A percentile compares a stretch with the other conserved stretches of the same genome.
These are phyloP conservation scores for Caranx ignobilis DNA, from an alignment of 2,113 vertebrate genomes.

Conservation along the genomic window DNA sequence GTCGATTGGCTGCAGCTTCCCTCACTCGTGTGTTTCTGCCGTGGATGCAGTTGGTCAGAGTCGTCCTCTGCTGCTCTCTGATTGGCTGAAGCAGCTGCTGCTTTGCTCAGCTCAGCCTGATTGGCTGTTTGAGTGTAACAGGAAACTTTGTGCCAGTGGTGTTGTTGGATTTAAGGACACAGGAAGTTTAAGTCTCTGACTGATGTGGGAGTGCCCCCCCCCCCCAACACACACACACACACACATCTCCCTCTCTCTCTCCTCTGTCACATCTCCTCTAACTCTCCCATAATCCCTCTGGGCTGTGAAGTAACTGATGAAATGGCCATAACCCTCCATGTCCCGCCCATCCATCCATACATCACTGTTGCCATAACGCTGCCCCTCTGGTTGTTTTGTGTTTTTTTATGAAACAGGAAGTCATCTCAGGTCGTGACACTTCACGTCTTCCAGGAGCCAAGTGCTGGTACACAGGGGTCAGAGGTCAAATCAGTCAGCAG, in stretches of 20 bases:
- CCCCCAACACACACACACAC: background rate
- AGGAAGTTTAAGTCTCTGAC: background rate
- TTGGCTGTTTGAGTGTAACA: background rate
- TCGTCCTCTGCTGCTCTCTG: background rate
- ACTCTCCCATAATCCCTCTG: slow-evolving; percentile 22
- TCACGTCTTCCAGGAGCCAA: background rate
- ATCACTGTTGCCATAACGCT: background rate
- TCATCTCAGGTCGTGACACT: background rate
- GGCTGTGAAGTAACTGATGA: background rate
- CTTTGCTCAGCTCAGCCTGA: background rate
- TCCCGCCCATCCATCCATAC: background rate
- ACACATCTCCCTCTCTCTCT: background rate
- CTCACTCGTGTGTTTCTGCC: background rate
- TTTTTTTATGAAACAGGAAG: background rate
- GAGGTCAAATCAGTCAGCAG: background rate
- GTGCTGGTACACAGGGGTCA: background rate
- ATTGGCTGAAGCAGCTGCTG: slow-evolving; percentile 34
- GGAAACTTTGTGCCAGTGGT: background rate
- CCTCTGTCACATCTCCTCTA: background rate
- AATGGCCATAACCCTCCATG: background rate
- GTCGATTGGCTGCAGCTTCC: slow-evolving; percentile 7
- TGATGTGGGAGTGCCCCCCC: too few relatives aligned
- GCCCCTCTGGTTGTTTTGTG: background rate
- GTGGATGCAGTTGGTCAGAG: background rate
- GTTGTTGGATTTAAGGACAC: background rate